Conservation (phyloP, 1,140 invertebrate genomes). For the Drosophila lini region DNA sequence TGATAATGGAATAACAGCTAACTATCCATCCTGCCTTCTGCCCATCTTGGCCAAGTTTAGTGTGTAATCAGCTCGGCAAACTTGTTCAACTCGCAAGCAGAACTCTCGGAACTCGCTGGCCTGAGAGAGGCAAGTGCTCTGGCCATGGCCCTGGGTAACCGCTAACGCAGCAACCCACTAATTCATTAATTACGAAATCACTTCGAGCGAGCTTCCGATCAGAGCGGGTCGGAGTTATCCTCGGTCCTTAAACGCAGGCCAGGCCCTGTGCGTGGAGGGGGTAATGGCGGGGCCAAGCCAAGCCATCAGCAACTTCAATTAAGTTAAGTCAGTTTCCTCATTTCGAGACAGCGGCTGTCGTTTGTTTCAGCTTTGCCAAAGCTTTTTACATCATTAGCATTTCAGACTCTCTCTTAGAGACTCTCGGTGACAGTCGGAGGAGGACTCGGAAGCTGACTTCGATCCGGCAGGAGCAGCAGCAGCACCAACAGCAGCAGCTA, state of each 20-base stretch:
- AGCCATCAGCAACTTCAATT: slow-evolving; percentile 78
- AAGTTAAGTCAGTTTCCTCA: slow-evolving; percentile 83
- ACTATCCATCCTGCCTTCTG: slow-evolving; percentile 2
- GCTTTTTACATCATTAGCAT: slow-evolving; percentile 83
- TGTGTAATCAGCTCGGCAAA: slow-evolving; percentile 48
- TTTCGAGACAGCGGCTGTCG: slow-evolving; percentile 73
- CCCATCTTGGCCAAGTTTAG: slow-evolving; percentile 26
- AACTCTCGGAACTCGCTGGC: slow-evolving; percentile 1
- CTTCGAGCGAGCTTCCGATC: slow-evolving; percentile 76
- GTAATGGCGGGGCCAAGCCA: slow-evolving; percentile 18
- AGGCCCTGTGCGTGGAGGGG: neutral
- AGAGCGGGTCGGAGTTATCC: slow-evolving; percentile 3
- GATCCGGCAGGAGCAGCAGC: slow-evolving; percentile 16
- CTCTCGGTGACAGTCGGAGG: slow-evolving; percentile 22
- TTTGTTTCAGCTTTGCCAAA: slow-evolving; percentile 75
- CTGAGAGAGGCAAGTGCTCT: slow-evolving; percentile 14
- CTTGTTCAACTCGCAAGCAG: slow-evolving; percentile 22
- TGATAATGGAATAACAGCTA: slow-evolving; percentile 31
- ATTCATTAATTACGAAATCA: slow-evolving; percentile 82
- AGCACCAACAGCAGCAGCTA: neutral
- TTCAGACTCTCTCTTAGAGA: slow-evolving; percentile 48
- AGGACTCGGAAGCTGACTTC: slow-evolving; percentile 36
- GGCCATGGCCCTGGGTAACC: slow-evolving; percentile 53
- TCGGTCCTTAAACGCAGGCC: slow-evolving; percentile 60
- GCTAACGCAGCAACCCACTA: slow-evolving; percentile 57